Conservation (phyloP, 2,888 invertebrate species). For the Meandrusa payeni region DNA sequence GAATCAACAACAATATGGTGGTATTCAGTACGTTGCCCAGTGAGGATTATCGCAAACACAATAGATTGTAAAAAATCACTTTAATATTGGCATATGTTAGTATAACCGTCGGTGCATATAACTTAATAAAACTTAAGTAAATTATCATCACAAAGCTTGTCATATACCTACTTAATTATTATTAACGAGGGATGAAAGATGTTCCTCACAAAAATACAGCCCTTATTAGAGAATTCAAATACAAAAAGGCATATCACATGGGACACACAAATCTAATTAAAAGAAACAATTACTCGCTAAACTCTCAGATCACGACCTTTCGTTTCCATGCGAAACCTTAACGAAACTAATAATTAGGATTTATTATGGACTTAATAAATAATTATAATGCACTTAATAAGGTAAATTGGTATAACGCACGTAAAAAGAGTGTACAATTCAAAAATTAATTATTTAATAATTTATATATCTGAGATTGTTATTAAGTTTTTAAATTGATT, state of each 20-base stretch:
- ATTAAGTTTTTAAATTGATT: no score
- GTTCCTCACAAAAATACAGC: slow-evolving; percentile 63
- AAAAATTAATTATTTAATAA: no score
- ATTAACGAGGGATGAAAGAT: slow-evolving; percentile 69
- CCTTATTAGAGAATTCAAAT: slow-evolving; percentile 46
- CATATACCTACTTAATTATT: slow-evolving; percentile 16
- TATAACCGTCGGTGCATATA: no score
- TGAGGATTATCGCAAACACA: no score
- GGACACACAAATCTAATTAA: slow-evolving; percentile 28
- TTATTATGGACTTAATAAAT: slow-evolving; percentile 50
- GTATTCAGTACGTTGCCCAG: no score
- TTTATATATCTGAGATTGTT: no score
- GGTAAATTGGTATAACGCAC: slow-evolving; percentile 33
- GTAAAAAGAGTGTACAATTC: no score
- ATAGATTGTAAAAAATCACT: no score
- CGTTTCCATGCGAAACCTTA: slow-evolving; percentile 77
- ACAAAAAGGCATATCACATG: slow-evolving; percentile 36
- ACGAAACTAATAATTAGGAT: slow-evolving; percentile 64
- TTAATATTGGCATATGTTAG: no score
- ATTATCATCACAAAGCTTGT: slow-evolving; percentile 14
- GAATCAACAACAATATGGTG: no score
- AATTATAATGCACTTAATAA: slow-evolving; percentile 35
- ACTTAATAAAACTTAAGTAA: neutral
- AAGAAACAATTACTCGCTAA: slow-evolving; percentile 32
- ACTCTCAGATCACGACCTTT: slow-evolving; percentile 43